These are phyloP conservation scores for Drosophila flavopinicola DNA, from an alignment of 2,888 invertebrate species.

Conservation along the genomic window DNA sequence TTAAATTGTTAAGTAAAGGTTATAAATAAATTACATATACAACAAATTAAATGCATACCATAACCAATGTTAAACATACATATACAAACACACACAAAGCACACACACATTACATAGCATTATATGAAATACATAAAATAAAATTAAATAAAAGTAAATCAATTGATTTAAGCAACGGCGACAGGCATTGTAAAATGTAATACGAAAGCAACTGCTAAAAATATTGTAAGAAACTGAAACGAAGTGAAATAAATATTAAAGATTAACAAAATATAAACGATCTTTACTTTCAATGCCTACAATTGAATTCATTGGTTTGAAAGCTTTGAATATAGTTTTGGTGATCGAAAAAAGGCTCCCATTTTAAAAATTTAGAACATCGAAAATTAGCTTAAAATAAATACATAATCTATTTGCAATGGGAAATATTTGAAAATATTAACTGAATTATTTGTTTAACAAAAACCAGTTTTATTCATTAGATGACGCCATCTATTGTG, in stretches of 20 bases:
- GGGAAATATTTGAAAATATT: too few relatives aligned
- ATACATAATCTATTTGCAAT: too few relatives aligned
- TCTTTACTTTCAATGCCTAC: background rate
- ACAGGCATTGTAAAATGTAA: conserved; percentile 46
- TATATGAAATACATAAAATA: conserved; percentile 36
- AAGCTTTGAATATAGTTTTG: too few relatives aligned
- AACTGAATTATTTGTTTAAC: background rate
- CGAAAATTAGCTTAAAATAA: background rate
- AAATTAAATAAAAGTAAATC: conserved; percentile 29
- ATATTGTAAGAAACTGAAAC: conserved; percentile 64
- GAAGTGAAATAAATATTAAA: conserved; percentile 71
- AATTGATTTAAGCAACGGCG: conserved; percentile 43
- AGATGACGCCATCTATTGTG: conserved; percentile 9
- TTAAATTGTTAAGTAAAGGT: conserved; percentile 62
- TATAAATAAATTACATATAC: conserved; percentile 51
- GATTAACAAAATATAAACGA: conserved; percentile 43
- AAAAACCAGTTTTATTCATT: background rate
- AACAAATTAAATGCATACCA: conserved; percentile 45
- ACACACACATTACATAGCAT: conserved; percentile 34
- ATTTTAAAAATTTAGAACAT: too few relatives aligned
- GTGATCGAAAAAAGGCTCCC: too few relatives aligned
- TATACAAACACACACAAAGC: conserved; percentile 16
- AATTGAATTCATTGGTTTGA: too few relatives aligned
- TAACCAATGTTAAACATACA: conserved; percentile 69
- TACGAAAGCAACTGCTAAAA: conserved; percentile 58